Conservation (phyloP, 37 sponge, comb jelly and placozoan genomes). For the Oopsacas minuta region DNA sequence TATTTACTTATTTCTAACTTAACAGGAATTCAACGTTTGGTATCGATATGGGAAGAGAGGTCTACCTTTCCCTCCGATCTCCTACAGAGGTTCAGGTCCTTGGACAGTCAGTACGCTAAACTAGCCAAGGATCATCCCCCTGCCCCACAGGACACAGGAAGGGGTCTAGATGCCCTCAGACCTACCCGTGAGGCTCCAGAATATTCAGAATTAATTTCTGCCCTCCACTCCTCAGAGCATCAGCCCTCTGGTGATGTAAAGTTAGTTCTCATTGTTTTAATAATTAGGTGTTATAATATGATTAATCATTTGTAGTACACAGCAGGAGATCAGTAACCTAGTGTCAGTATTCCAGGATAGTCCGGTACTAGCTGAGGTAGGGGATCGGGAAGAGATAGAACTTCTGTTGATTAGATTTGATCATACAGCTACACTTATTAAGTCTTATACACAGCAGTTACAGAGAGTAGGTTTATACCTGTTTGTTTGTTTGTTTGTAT, state of each 20-base stretch:
- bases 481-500: background rate
- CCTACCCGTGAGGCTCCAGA: background rate
- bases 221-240: slow-evolving; percentile 15
- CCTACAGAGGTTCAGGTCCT: background rate
- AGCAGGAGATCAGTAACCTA: slow-evolving; percentile 7
- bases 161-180: background rate
- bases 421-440: background rate
- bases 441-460: background rate
- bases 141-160: background rate
- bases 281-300: too few relatives aligned
- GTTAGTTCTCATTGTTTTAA: background rate
- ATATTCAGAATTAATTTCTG: background rate
- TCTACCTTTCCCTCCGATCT: background rate
- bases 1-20: too few relatives aligned
- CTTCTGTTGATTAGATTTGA: background rate
- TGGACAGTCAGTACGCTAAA: background rate
- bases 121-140: background rate
- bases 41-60: background rate
- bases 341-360: background rate
- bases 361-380: background rate
- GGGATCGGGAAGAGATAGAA: background rate
- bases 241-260: background rate
- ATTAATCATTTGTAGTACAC: background rate
- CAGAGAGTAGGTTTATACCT: background rate
- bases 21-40: background rate